A percentile compares a stretch with the other conserved stretches of the same genome.
Conservation (phyloP, 1,140 invertebrate species). For the Sycophila sp. region DNA sequence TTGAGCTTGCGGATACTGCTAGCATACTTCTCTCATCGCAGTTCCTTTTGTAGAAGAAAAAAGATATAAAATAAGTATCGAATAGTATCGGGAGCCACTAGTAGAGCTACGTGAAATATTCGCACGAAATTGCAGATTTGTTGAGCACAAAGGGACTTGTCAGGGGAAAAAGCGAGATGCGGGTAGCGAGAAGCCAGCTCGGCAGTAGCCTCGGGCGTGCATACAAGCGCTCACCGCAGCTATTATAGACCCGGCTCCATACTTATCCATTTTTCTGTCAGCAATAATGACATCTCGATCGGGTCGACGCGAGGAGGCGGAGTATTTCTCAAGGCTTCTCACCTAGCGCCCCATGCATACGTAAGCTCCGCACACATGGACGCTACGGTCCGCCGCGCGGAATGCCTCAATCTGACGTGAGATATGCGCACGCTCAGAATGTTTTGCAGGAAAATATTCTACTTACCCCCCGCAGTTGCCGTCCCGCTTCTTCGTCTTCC, state of each 20-base stretch:
- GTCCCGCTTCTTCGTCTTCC: not conserved
- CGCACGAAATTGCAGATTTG: not conserved
- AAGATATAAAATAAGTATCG: no score
- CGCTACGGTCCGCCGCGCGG: constrained; percentile 14
- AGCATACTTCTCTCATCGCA: no score
- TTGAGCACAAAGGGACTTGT: not conserved
- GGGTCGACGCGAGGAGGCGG: not conserved
- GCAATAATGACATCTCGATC: constrained; percentile 40
- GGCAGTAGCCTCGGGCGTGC: not conserved
- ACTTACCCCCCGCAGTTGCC: not conserved
- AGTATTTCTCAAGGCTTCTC: constrained; percentile 43
- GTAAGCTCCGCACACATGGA: no score
- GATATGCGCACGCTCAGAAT: constrained; percentile 33
- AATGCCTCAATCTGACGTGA: constrained; percentile 40
- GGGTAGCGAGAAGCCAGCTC: no score
- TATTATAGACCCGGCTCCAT: not conserved
- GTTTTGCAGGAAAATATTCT: constrained; percentile 33
- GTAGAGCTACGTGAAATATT: no score
- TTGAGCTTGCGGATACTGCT: no score
- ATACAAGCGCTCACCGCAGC: not conserved
- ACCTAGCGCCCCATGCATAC: not conserved
- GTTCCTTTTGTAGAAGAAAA: not conserved
- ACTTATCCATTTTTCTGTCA: constrained; percentile 45
- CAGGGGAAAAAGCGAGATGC: not conserved
- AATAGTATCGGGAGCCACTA: no score